Percentiles rank a stretch among this genome's conserved stretches.
phyloP scores from a whole-genome alignment of 30 jellyfish, hydroid and myxozoan genomes.

The Phacellophora camtschatica region DNA sequence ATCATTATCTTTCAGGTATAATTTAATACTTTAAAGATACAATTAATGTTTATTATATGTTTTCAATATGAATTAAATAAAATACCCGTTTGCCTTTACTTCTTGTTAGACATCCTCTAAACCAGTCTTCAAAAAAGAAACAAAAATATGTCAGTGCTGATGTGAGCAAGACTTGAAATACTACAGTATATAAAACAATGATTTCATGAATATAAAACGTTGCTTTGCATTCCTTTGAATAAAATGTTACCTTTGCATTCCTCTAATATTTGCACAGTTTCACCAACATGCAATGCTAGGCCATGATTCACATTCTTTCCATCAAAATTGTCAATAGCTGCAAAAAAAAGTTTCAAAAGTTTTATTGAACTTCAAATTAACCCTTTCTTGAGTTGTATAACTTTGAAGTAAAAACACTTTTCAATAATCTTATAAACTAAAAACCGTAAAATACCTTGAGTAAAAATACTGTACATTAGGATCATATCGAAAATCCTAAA shows the following conservation, averaged over 20 bases:
- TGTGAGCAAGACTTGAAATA: no score
- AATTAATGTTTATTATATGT: background rate
- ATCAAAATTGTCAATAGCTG: constrained; percentile 76
- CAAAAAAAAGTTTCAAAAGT: background rate
- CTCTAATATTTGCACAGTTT: constrained; percentile 86
- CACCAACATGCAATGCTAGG: constrained; percentile 77
- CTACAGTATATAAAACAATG: no score
- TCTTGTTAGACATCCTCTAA: constrained; percentile 60
- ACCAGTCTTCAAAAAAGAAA: constrained; percentile 65
- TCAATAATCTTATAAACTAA: no score
- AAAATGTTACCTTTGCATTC: constrained; percentile 68
- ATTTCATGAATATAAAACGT: background rate
- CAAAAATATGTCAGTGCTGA: no score
- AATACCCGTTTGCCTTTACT: constrained; percentile 49
- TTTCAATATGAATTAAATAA: background rate
- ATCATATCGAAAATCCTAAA: no score
- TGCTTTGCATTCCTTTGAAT: background rate
- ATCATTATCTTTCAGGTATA: no score
- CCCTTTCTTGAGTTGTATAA: no score
- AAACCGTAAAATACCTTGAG: no score
- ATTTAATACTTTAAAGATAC: no score
- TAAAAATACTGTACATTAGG: no score
- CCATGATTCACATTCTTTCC: constrained; percentile 71
- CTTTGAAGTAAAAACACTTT: no score
- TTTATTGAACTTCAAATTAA: no score